These are phyloP conservation scores for Lochmaea capreae DNA, from an alignment of 2,888 invertebrate genomes.

Conservation along the genomic window DNA sequence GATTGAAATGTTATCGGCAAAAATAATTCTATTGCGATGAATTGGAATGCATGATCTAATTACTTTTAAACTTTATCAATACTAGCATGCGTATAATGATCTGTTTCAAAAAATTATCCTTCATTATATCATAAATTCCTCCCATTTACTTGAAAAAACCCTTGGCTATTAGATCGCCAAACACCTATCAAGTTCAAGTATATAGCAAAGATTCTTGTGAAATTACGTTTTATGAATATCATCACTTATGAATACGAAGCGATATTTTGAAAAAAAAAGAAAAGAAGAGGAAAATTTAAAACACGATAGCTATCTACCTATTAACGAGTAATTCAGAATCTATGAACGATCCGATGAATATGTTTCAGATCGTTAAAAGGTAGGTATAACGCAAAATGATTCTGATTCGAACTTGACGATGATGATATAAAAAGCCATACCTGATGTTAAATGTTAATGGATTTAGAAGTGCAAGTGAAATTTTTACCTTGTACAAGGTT, in stretches of 20 bases:
- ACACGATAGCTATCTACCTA: constrained; percentile 50
- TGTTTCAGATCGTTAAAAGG: constrained; percentile 36
- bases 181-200: constrained; percentile 32
- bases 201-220: constrained; percentile 37
- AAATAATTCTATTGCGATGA: too few species aligned
- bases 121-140: constrained; percentile 19
- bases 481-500: constrained; percentile 30
- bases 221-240: constrained; percentile 51
- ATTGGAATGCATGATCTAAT: not conserved
- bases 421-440: constrained; percentile 20
- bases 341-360: constrained; percentile 30
- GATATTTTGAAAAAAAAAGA: constrained; percentile 45
- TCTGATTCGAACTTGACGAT: constrained; percentile 8
- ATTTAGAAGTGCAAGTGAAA: constrained; percentile 38
- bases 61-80: constrained; percentile 5
- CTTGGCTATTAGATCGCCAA: constrained; percentile 19
- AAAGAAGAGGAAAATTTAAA: constrained; percentile 40
- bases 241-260: constrained; percentile 50
- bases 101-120: constrained; percentile 12
- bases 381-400: constrained; percentile 31
- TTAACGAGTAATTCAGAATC: constrained; percentile 47
- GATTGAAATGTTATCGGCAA: too few species aligned
- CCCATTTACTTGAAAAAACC: constrained; percentile 17
- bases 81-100: not conserved
- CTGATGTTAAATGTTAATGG: constrained; percentile 6